phyloP scores from a whole-genome alignment of 2,888 invertebrate genomes.

The Abrostola triplasia region DNA sequence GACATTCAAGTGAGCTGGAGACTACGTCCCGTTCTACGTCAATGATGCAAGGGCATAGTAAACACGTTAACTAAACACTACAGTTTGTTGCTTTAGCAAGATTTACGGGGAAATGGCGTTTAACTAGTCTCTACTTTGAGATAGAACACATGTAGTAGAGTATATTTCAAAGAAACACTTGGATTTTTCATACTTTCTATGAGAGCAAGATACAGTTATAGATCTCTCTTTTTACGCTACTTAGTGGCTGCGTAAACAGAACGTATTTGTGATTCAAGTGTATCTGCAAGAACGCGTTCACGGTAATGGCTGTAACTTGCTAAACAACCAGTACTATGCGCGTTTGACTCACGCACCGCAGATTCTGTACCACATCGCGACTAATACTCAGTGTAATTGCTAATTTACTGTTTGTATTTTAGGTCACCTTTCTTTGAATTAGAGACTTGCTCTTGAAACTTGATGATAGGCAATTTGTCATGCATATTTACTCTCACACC shows the following conservation, averaged over 20 bases:
- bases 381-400: background rate
- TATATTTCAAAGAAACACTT: conserved; percentile 23
- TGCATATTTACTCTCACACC: too few species aligned
- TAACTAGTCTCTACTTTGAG: conserved; percentile 28
- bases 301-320: conserved; percentile 35
- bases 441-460: too few species aligned
- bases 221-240: conserved; percentile 50
- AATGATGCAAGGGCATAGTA: conserved; percentile 47
- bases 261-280: conserved; percentile 36
- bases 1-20: conserved; percentile 38
- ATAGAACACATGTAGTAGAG: conserved; percentile 19
- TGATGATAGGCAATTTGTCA: too few species aligned
- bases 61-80: conserved; percentile 29
- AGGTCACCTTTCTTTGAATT: too few species aligned
- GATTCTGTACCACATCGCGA: background rate
- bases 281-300: conserved; percentile 10
- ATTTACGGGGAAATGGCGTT: conserved; percentile 29
- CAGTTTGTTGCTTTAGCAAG: conserved; percentile 28
- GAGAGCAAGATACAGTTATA: conserved; percentile 15
- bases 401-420: background rate
- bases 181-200: conserved; percentile 47
- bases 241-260: conserved; percentile 38
- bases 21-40: conserved; percentile 30
- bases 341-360: background rate
- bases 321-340: background rate